phyloP scores from a whole-genome alignment of 2,797 vertebrate species.

The Eospalax fontanierii region DNA sequence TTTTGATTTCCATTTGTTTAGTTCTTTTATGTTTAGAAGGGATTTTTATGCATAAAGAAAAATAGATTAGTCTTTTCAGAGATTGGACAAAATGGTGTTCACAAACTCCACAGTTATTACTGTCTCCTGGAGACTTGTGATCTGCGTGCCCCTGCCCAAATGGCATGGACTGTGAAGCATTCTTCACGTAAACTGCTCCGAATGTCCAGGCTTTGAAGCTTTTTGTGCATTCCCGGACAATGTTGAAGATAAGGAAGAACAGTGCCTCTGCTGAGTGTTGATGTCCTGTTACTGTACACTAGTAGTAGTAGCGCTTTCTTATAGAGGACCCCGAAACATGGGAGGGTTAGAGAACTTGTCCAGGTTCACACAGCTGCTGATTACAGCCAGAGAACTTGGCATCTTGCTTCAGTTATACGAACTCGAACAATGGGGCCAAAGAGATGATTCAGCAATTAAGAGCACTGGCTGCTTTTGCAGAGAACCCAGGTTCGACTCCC shows the following conservation, averaged over 20 bases:
- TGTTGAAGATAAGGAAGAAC: not conserved
- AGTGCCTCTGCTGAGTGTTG: not conserved
- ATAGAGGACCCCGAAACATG: not conserved
- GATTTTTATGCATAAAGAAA: not conserved
- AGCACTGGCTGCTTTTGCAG: too few species aligned
- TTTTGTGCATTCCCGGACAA: not conserved
- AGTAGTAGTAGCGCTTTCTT: not conserved
- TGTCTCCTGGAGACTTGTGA: not conserved
- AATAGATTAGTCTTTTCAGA: slow-evolving; percentile 24
- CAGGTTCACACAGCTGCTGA: not conserved
- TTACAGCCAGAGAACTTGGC: not conserved
- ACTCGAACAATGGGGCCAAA: not conserved
- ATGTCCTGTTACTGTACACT: not conserved
- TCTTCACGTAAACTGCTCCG: not conserved
- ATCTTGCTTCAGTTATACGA: slow-evolving; percentile 1
- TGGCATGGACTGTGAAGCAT: not conserved
- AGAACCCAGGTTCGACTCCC: too few species aligned
- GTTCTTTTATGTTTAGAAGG: slow-evolving; percentile 47
- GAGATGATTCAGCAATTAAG: too few species aligned
- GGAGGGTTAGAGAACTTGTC: too few species aligned
- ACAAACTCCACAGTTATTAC: not conserved
- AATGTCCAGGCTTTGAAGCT: not conserved
- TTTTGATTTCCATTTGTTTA: slow-evolving; percentile 32
- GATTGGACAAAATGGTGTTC: slow-evolving; percentile 11
- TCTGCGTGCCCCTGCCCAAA: too few species aligned